Percentiles rank a stretch among this genome's conserved stretches.
Evolutionary conservation across 30 jellyfish, hydroid and myxozoan species (phyloP).

Genomic region (Chrysaora quinquecirrha): DNA sequence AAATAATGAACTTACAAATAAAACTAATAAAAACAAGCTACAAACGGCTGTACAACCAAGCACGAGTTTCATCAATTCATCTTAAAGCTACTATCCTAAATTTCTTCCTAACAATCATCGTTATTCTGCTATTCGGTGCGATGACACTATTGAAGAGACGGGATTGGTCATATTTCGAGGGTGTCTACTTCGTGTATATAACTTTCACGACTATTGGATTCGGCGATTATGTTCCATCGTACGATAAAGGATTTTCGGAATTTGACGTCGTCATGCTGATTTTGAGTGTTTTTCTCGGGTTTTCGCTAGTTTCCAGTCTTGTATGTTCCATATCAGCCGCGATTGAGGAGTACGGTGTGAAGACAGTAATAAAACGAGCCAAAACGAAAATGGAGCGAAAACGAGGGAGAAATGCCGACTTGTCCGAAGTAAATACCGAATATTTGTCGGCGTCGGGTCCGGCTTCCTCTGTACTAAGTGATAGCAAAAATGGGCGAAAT

Average conservation of each 20-base stretch:
- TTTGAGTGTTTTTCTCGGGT: slow-evolving; percentile 50
- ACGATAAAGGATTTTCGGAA: slow-evolving; percentile 31
- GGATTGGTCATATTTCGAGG: slow-evolving; percentile 65
- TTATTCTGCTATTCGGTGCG: slow-evolving; percentile 29
- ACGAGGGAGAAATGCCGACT: slow-evolving; percentile 2
- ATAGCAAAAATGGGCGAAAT: too few relatives aligned
- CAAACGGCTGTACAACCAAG: background rate
- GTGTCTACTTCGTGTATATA: slow-evolving; percentile 44
- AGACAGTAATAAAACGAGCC: slow-evolving; percentile 6
- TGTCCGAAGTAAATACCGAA: background rate
- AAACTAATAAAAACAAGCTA: background rate
- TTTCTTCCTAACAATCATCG: slow-evolving; percentile 31
- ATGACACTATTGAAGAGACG: slow-evolving; percentile 45
- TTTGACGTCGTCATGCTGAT: slow-evolving; percentile 36
- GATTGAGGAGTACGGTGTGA: slow-evolving; percentile 55
- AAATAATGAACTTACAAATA: slow-evolving; percentile 19
- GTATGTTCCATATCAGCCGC: slow-evolving; percentile 61
- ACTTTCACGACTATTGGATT: slow-evolving; percentile 68
- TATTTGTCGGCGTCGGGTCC: background rate
- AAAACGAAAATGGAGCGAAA: background rate
- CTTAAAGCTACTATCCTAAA: slow-evolving; percentile 43
- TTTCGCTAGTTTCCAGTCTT: slow-evolving; percentile 52
- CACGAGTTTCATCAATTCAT: slow-evolving; percentile 35
- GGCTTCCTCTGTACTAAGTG: too few relatives aligned
- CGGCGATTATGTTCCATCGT: slow-evolving; percentile 63